A percentile compares a stretch with the other conserved stretches of the same genome.
Evolutionary conservation across 35 echinoderm and acorn worm genomes (phyloP).

Genomic region (Heliocidaris tuberculata): DNA sequence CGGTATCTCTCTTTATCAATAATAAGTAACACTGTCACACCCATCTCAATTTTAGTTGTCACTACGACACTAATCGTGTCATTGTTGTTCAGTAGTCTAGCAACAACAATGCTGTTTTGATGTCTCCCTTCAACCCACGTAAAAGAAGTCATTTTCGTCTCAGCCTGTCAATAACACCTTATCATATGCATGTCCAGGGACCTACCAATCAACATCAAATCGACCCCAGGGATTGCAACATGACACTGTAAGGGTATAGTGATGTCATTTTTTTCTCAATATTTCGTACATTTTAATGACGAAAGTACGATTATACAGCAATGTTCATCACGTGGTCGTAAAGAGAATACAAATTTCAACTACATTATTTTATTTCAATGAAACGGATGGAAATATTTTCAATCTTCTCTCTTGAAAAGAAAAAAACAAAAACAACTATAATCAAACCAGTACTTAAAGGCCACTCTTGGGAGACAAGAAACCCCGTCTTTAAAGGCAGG

Average conservation of each 20-base stretch:
- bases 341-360: too few species aligned
- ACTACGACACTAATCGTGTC: not conserved
- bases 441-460: too few species aligned
- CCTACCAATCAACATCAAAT: not conserved
- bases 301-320: too few species aligned
- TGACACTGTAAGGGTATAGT: not conserved
- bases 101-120: conserved; percentile 11
- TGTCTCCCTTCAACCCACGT: not conserved
- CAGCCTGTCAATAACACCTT: not conserved
- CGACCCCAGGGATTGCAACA: not conserved
- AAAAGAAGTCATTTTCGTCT: not conserved
- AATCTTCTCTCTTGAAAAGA: too few species aligned
- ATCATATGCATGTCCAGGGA: not conserved
- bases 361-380: too few species aligned
- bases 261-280: not conserved
- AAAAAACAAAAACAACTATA: too few species aligned
- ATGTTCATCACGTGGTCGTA: too few species aligned
- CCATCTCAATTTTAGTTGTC: not conserved
- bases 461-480: too few species aligned
- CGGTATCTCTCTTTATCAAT: not conserved
- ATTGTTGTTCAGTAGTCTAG: conserved; percentile 2
- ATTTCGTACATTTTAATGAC: not conserved
- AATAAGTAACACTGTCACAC: not conserved
- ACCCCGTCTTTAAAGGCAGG: too few species aligned
- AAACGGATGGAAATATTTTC: too few species aligned